Evolutionary conservation across 1,140 invertebrate species (phyloP).

Genomic region (Palaemon carinicauda): DNA sequence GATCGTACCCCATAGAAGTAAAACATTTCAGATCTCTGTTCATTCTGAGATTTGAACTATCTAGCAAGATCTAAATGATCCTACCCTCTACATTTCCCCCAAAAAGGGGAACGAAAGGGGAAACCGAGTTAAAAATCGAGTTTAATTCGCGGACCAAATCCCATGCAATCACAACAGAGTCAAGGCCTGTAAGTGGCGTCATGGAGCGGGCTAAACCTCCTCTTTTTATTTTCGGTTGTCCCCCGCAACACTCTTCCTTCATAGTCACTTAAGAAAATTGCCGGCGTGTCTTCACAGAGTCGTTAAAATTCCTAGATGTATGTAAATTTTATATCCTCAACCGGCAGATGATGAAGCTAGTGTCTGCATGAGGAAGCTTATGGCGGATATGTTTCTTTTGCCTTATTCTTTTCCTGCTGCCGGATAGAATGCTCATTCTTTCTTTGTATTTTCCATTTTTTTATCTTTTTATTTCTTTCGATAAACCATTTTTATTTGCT

Average conservation of each 20-base stretch:
- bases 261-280: constrained; percentile 41
- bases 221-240: neutral
- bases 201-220: neutral
- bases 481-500: neutral
- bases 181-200: too few species aligned
- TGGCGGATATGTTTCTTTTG: neutral
- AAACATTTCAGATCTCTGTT: too few species aligned
- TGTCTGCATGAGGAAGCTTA: constrained; percentile 3
- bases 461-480: neutral
- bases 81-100: neutral
- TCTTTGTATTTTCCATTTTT: neutral
- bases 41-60: too few species aligned
- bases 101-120: too few species aligned
- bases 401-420: neutral
- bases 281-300: constrained; percentile 28
- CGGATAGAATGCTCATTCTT: too few species aligned
- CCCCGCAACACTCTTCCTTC: neutral
- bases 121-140: too few species aligned
- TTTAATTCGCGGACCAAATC: too few species aligned
- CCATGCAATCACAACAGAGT: too few species aligned
- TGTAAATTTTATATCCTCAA: constrained; percentile 14
- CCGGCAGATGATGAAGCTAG: neutral
- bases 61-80: neutral
- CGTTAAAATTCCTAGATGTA: constrained; percentile 43
- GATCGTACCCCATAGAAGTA: too few species aligned